Base-by-base conservation (phyloP, 2,888 invertebrate species). In the Eurois occulta region DNA sequence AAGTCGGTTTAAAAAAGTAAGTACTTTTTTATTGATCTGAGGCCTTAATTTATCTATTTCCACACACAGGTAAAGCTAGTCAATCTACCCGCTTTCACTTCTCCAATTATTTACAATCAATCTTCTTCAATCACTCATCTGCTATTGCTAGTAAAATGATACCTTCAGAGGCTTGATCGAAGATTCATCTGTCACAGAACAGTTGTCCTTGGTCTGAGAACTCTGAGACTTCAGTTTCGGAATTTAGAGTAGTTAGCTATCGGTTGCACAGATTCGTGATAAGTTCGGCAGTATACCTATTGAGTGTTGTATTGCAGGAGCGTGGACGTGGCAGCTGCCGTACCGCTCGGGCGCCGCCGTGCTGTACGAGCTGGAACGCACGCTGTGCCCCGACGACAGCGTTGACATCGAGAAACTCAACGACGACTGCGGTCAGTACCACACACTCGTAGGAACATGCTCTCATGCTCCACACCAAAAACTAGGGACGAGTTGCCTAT, bases 301-400 rank as follows among this genome's bases (percentile, higher is more conserved):
- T 8, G 1, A 77, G 67, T 71, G 21, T 24, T 8, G 32, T 62
- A 46, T 75, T 55, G 52, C 91, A 96, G 96, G 96, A n/a, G 95
- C 96, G 67, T 92, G 90, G 72, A 95, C 95, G 62, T 96, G 96
- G 96, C 96, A 96, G 93, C 91, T 96, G 90, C 96, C 96, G 81
- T 94, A 94, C 93, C 71, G 73, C 75, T 75, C 84, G 71, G 93
- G 90, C 75, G 86, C 81, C 58, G 65, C 81, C 80, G 84, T 90
- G 87, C 88, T 91, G 88, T 87, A 85, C 88, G 91, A 94, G 91
- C 87, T 96, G 89, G 92, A 95, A 91, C 94, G 95, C 77, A 94
- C 95, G 83, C 92, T 96, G 76, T 96, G 96, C 84, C 94, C 94
- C 74, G 93, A 91, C 87, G 91, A 91, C 87, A 85, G 80, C 86